A percentile compares a stretch with the other conserved stretches of the same genome.
Evolutionary conservation across 2,888 invertebrate genomes (phyloP).

Genomic region (Polydrusus cervinus): DNA sequence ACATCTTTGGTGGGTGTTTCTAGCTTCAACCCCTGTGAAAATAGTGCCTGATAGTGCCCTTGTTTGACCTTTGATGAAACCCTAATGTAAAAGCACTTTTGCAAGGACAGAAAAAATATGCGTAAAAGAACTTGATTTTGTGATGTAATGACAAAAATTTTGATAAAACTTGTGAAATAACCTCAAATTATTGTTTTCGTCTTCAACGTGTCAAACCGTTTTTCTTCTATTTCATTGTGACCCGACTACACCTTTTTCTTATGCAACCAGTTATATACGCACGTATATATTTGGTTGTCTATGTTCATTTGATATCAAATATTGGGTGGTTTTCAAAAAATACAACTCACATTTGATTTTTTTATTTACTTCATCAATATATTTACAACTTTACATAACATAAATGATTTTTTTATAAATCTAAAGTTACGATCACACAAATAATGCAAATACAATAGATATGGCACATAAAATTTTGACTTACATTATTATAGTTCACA

Average conservation of each 20-base stretch:
- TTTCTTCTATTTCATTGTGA: too few species aligned
- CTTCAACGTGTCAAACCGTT: neutral
- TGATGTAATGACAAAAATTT: conserved; percentile 1
- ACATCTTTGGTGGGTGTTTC: conserved; percentile 34
- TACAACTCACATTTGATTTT: neutral
- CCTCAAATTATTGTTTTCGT: conserved; percentile 1
- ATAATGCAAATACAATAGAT: conserved; percentile 66
- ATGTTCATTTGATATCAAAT: too few species aligned
- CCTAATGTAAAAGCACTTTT: too few species aligned
- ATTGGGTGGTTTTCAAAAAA: neutral
- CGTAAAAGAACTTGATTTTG: neutral
- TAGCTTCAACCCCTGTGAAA: neutral
- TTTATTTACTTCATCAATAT: conserved; percentile 53
- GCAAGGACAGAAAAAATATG: neutral
- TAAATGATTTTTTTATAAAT: conserved; percentile 60
- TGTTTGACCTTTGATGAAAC: neutral
- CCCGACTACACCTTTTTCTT: too few species aligned
- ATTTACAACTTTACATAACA: conserved; percentile 68
- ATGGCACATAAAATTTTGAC: conserved; percentile 65
- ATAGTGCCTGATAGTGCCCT: neutral
- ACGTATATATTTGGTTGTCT: too few species aligned
- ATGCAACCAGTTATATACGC: too few species aligned
- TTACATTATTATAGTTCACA: conserved; percentile 55
- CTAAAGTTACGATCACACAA: conserved; percentile 66
- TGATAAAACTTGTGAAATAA: neutral